Evolutionary conservation across 2,113 vertebrate genomes (phyloP).

Genomic region (Cyprinodon brontotheroides): DNA sequence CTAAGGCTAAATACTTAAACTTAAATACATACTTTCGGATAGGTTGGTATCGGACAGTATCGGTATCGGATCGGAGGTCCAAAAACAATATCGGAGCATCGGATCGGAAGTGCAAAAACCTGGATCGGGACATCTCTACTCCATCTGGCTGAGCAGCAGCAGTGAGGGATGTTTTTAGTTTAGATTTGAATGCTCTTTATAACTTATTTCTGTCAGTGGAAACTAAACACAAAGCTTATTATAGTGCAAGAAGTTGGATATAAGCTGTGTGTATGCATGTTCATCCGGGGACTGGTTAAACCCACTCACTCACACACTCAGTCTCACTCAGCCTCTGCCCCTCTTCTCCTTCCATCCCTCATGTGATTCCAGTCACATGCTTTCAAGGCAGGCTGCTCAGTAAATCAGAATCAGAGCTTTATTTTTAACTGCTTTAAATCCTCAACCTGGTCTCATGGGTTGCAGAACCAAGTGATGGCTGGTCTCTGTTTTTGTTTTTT

Average conservation of each 20-base stretch:
- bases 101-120: no score
- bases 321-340: slow-evolving; percentile 7
- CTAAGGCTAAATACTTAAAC: no score
- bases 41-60: no score
- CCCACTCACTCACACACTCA: not conserved
- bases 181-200: slow-evolving; percentile 64
- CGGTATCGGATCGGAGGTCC: no score
- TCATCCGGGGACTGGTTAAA: slow-evolving; percentile 7
- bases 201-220: slow-evolving; percentile 79
- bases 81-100: no score
- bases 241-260: slow-evolving; percentile 58
- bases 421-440: slow-evolving; percentile 80
- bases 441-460: slow-evolving; percentile 61
- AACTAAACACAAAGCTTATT: slow-evolving; percentile 80
- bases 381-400: slow-evolving; percentile 79
- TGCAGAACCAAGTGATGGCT: slow-evolving; percentile 42
- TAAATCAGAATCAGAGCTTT: slow-evolving; percentile 82
- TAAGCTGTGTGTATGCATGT: slow-evolving; percentile 17
- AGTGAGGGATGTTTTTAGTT: slow-evolving; percentile 64
- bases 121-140: no score
- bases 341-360: slow-evolving; percentile 56
- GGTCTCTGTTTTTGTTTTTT: slow-evolving; percentile 20
- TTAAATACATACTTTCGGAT: no score
- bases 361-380: slow-evolving; percentile 82
- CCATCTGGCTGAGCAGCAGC: slow-evolving; percentile 55